phyloP scores from a whole-genome alignment of 2,888 invertebrate species.

The Dolichopus griseipennis region DNA sequence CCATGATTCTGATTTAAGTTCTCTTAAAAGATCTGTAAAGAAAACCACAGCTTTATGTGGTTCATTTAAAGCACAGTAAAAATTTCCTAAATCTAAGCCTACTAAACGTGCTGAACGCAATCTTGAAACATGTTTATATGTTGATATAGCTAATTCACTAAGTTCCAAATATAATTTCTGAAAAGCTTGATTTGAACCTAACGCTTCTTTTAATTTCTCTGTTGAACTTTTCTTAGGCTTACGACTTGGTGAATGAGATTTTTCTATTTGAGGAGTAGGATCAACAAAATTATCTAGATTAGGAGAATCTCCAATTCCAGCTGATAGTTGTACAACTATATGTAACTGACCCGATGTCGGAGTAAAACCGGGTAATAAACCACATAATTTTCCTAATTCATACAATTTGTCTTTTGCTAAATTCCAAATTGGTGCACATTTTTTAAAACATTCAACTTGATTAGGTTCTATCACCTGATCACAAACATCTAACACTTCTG shows the following conservation, averaged over 20 bases:
- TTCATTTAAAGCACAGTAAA: slow-evolving; percentile 78
- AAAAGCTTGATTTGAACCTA: slow-evolving; percentile 82
- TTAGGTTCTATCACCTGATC: slow-evolving; percentile 58
- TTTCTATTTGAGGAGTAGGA: slow-evolving; percentile 34
- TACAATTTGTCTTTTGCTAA: slow-evolving; percentile 71
- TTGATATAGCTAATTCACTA: slow-evolving; percentile 90
- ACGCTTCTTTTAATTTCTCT: slow-evolving; percentile 77
- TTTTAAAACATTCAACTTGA: slow-evolving; percentile 66
- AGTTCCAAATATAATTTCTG: slow-evolving; percentile 86
- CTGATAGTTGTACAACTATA: slow-evolving; percentile 78
- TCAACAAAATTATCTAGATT: slow-evolving; percentile 36
- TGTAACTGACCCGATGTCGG: slow-evolving; percentile 84
- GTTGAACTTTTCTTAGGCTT: slow-evolving; percentile 51
- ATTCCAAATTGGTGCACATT: slow-evolving; percentile 80
- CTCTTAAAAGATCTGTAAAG: slow-evolving; percentile 74
- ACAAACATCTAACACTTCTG: slow-evolving; percentile 79
- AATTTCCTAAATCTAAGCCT: slow-evolving; percentile 80
- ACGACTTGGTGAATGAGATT: slow-evolving; percentile 46
- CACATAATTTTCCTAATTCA: slow-evolving; percentile 80
- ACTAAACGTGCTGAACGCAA: slow-evolving; percentile 74
- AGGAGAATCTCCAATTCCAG: slow-evolving; percentile 79
- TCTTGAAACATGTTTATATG: slow-evolving; percentile 86
- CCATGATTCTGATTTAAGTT: slow-evolving; percentile 86
- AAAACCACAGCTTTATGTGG: slow-evolving; percentile 85
- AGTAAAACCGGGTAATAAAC: slow-evolving; percentile 71